Percentiles rank a stretch among this genome's conserved stretches.
phyloP scores from a whole-genome alignment of 2,888 invertebrate genomes.

The Dynastes grantii region DNA sequence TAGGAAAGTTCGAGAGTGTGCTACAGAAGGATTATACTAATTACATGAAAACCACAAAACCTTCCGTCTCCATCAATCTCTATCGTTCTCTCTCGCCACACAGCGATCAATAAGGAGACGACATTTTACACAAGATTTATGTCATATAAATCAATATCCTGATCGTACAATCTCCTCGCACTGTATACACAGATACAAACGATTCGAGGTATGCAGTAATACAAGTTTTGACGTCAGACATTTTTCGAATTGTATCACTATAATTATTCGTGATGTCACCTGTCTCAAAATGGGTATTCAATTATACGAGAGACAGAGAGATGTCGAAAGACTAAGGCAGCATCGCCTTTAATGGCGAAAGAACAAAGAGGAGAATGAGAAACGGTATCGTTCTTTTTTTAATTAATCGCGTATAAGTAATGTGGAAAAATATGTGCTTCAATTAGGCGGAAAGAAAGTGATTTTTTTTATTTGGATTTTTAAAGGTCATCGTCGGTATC shows the following conservation, averaged over 20 bases:
- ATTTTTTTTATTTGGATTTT: slow-evolving; percentile 5
- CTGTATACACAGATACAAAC: not conserved
- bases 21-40: slow-evolving; percentile 10
- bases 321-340: slow-evolving; percentile 6
- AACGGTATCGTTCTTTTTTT: slow-evolving; percentile 5
- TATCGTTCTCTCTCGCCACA: not conserved
- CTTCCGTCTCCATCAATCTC: not conserved
- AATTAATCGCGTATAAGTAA: slow-evolving; percentile 14
- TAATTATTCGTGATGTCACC: slow-evolving; percentile 48
- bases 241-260: slow-evolving; percentile 49
- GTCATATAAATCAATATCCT: slow-evolving; percentile 44
- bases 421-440: not conserved
- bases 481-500: slow-evolving; percentile 30
- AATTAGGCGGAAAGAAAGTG: slow-evolving; percentile 40
- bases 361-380: not conserved
- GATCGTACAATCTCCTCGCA: slow-evolving; percentile 28
- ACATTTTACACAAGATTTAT: slow-evolving; percentile 42
- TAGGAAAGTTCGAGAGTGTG: too few relatives aligned
- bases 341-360: not conserved
- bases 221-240: slow-evolving; percentile 44
- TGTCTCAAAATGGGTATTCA: slow-evolving; percentile 41
- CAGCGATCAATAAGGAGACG: not conserved
- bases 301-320: slow-evolving; percentile 8
- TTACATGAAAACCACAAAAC: slow-evolving; percentile 5
- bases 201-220: slow-evolving; percentile 43